Evolutionary conservation across 2,888 invertebrate species (phyloP), one percentile per base, ranked within the genome.

Genomic region (Chrysodeixis includens): DNA sequence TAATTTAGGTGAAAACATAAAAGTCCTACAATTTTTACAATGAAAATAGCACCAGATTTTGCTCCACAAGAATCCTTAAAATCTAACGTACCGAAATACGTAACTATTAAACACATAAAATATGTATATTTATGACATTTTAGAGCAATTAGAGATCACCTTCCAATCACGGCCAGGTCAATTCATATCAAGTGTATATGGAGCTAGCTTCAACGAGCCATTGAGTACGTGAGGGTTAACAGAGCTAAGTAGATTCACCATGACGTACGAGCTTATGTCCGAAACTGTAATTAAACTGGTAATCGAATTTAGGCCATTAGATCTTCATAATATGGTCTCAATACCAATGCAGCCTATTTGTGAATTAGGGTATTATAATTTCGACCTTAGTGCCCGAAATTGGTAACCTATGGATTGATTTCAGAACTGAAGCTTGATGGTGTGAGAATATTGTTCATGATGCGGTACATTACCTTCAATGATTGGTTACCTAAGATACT

Each of bases 101-200:
- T n/a, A n/a, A n/a, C n/a, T n/a, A n/a, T n/a, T n/a, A n/a, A n/a
- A n/a, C n/a, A n/a, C n/a, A n/a, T n/a, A n/a, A n/a, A n/a, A n/a
- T n/a, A n/a, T n/a, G n/a, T n/a, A n/a, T n/a, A n/a, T n/a, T n/a
- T n/a, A n/a, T n/a, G n/a, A n/a, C n/a, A n/a, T n/a, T n/a, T n/a
- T n/a, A n/a, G n/a, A n/a, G n/a, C n/a, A n/a, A n/a, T n/a, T n/a
- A n/a, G n/a, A n/a, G n/a, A n/a, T n/a, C n/a, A n/a, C n/a, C n/a
- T n/a, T n/a, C 2, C n/a, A 14, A 14, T n/a, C n/a, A 40, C n/a
- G 7, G n/a, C 40, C 7, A 1, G 40, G 40, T 40, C n/a, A 40
- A 40, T 40, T 40, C 12, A 49, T 9, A 49, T 49, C 46, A 49
- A 49, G 46, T 49, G 18, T 49, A 20, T 49, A 18, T 49, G 46